Evolutionary conservation across 2,888 invertebrate genomes (phyloP), one percentile per base, ranked within the genome.

Genomic region (Drosophila nigricruria): DNA sequence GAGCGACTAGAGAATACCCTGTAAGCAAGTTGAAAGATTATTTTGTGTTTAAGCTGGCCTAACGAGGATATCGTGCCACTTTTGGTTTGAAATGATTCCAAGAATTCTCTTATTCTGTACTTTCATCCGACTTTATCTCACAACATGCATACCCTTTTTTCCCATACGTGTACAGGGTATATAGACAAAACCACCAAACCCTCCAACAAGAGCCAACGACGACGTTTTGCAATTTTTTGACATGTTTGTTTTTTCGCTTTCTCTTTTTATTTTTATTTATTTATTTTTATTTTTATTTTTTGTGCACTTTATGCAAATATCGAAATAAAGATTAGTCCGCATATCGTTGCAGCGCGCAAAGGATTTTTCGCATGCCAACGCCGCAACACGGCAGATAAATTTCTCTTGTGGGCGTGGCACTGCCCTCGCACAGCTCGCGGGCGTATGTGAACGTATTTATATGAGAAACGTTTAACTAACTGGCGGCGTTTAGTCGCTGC

Each of bases 381-480:
- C 32, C 32, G 25, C 65, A 54, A 49, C 56, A 54, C 53, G 25
- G 42, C 64, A 73, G 79, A 84, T 87, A 84, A 80, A 84, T 82
- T 63, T 81, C 59, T 27, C 52, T 68, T 53, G 71, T 71, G 85
- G 88, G 82, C 80, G 81, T 76, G 69, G 49, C 43, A 27, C 42
- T 20, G 36, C 42, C 10, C 45, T 10, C 20, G 20, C 45, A n/a
- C 38, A 34, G 64, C 43, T n/a, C 4, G n/a, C 10, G 40, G 34
- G 27, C 53, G 50, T 57, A 27, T 54, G 52, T 38, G 49, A 70
- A 43, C 67, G 64, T 88, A 77, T 85, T 85, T 85, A 85, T 85
- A 82, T 59, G 69, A 68, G 60, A 82, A 85, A 72, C 84, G 84
- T 85, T 85, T 85, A 85, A 82, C 85, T 85, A 85, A 85, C 88